Evolutionary conservation across 2,113 vertebrate genomes (phyloP).

Genomic region (Reinhardtius hippoglossoides): DNA sequence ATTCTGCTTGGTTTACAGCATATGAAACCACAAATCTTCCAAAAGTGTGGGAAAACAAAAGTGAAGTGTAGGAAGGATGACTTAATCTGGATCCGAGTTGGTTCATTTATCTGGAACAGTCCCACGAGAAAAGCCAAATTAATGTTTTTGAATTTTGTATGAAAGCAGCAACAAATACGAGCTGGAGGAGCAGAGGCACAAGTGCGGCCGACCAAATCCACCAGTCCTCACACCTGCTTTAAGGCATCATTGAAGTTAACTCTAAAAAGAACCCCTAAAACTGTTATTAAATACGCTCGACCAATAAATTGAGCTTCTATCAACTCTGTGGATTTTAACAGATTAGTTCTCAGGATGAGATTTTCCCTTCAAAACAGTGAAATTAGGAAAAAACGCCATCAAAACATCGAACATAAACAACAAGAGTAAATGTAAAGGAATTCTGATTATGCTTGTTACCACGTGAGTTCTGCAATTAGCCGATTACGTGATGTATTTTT

Average conservation of each 20-base stretch:
- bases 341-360: no score
- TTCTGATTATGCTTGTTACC: not conserved
- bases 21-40: conserved; percentile 36
- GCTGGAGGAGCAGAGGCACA: not conserved
- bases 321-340: no score
- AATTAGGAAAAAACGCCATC: no score
- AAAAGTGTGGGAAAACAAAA: conserved; percentile 25
- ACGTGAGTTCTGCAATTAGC: no score
- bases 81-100: conserved; percentile 12
- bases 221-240: not conserved
- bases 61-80: conserved; percentile 6
- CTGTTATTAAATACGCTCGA: no score
- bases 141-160: not conserved
- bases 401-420: not conserved
- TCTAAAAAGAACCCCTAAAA: no score
- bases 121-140: not conserved
- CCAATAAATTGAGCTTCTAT: no score
- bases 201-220: not conserved
- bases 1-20: conserved; percentile 28
- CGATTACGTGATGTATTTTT: not conserved
- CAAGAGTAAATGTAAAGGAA: not conserved
- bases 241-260: no score
- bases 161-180: not conserved
- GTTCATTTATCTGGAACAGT: not conserved
- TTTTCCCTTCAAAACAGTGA: no score